Evolutionary conservation across 2,888 invertebrate genomes (phyloP), one percentile per base, ranked within the genome.

Genomic region (Drosophila siamana): DNA sequence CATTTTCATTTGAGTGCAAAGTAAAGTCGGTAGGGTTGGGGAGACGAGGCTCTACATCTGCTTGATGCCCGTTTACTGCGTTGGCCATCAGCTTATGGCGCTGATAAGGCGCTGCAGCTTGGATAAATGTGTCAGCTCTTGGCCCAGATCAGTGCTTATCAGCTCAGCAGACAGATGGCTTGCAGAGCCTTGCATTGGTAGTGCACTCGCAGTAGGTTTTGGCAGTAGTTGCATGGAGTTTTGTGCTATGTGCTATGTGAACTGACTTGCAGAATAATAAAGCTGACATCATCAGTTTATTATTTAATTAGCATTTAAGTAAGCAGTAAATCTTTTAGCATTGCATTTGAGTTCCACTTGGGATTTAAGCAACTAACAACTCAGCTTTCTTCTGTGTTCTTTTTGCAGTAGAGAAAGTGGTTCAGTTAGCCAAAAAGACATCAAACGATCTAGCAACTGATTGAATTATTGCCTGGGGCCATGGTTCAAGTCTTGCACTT

Each of bases 141-240:
- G 44, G 48, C 52, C 56, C 13, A 57, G 62, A 36, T 61, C 15
- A 38, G 41, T 15, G n/a, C 11, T 5, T 11, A 15, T 13, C 0
- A 15, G 1, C 11, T 38, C 0, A 19, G 26, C 26, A 26, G 26
- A 4, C 3, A 19, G 19, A 19, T 3, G 19, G 3, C 3, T 3
- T 19, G 3, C 19, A 1, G 19, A 2, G 19, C 19, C 19, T 19
- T 2, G 22, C 19, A 11, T 30, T 9, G 9, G 4, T 30, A 26
- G 26, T 5, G 30, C 11, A 7, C n/a, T n/a, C n/a, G n/a, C n/a
- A 30, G 30, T 6, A 7, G 9, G 28, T n/a, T n/a, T n/a, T n/a
- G n/a, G n/a, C n/a, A n/a, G n/a, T n/a, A n/a, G n/a, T n/a, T n/a
- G n/a, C n/a, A n/a, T n/a, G n/a, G n/a, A n/a, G n/a, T n/a, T n/a